Conservation (phyloP, 2,888 invertebrate species). For the Drosophila meridiana region DNA sequence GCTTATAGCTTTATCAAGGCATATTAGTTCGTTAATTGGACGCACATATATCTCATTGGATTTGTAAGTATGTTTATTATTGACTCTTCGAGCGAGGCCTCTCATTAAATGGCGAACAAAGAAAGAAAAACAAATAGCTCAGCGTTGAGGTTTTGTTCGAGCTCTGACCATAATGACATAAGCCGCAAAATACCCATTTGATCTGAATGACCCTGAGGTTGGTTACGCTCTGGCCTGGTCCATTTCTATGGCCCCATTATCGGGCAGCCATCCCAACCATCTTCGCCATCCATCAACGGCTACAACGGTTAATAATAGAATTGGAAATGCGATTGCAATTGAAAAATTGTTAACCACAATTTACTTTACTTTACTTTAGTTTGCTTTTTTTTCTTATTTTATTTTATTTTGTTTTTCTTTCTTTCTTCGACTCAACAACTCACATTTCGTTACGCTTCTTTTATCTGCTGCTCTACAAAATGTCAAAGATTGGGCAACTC, state of each 20-base stretch:
- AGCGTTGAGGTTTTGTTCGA: constrained; percentile 56
- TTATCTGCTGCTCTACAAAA: constrained; percentile 49
- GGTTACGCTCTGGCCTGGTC: constrained; percentile 9
- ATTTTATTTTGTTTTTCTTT: not conserved
- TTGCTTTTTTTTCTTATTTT: not conserved
- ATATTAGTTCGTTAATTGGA: constrained; percentile 8
- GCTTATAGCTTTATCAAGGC: constrained; percentile 25
- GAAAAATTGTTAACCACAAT: constrained; percentile 67
- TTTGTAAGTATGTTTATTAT: constrained; percentile 38
- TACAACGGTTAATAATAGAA: constrained; percentile 66
- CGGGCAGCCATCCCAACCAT: constrained; percentile 11
- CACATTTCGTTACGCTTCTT: constrained; percentile 37
- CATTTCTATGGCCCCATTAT: constrained; percentile 25
- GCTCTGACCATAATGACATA: constrained; percentile 61
- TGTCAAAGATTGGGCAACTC: constrained; percentile 68
- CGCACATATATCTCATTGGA: constrained; percentile 1
- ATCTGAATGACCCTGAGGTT: constrained; percentile 69
- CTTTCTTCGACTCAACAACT: not conserved
- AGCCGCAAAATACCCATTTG: constrained; percentile 70
- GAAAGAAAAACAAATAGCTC: constrained; percentile 35
- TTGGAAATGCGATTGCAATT: constrained; percentile 64
- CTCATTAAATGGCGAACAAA: constrained; percentile 53
- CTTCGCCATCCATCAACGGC: constrained; percentile 58
- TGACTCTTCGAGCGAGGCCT: constrained; percentile 57
- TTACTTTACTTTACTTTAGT: constrained; percentile 34